Conservation (phyloP, 2,797 vertebrate species). For the Loris lydekkerianus region DNA sequence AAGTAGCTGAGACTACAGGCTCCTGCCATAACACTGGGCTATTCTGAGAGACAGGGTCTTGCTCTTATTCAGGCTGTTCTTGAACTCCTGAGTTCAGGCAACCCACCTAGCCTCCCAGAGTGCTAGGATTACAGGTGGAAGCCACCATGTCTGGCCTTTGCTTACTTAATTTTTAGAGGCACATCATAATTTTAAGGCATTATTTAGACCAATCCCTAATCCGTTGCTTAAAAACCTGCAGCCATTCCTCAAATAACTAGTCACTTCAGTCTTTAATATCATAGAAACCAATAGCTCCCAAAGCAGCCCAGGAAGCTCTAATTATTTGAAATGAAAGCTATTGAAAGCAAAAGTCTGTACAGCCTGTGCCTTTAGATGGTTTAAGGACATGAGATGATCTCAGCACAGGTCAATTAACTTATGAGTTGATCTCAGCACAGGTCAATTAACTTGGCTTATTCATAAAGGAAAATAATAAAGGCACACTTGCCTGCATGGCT, state of each 20-base stretch:
- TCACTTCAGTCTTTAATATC: conserved; percentile 46
- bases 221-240: conserved; percentile 40
- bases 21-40: too few relatives aligned
- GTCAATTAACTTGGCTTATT: conserved; percentile 73
- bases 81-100: too few relatives aligned
- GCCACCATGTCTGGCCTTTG: too few relatives aligned
- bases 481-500: background rate
- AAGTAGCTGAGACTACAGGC: too few relatives aligned
- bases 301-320: conserved; percentile 34
- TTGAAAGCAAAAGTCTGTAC: conserved; percentile 64
- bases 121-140: too few relatives aligned
- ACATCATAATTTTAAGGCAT: background rate
- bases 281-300: conserved; percentile 44
- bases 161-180: conserved; percentile 48
- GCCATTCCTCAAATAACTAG: background rate
- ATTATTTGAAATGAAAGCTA: conserved; percentile 63
- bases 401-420: too few relatives aligned
- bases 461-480: conserved; percentile 55
- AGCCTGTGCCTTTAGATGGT: conserved; percentile 27
- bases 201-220: background rate
- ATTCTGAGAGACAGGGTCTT: too few relatives aligned
- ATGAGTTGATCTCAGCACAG: conserved; percentile 10
- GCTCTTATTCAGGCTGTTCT: too few relatives aligned
- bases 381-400: conserved; percentile 54
- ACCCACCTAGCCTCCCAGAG: too few relatives aligned